Base-by-base conservation (phyloP, 2,888 invertebrate genomes). In the Drosophila fungiperda region DNA sequence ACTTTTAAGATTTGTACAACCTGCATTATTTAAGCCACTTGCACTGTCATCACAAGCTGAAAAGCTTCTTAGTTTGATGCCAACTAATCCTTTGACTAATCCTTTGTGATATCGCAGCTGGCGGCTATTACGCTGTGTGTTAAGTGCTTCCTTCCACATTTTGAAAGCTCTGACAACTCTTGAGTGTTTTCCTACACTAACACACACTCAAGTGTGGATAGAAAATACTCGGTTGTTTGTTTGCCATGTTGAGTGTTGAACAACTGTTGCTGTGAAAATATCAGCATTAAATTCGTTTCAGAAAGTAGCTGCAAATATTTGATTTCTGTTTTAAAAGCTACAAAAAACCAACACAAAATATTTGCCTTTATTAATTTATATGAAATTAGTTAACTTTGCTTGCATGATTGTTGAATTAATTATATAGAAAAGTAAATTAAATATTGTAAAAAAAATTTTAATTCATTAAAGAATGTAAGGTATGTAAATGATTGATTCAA, bases 61-160 rank as follows among this genome's bases (percentile, higher is more conserved):
- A 76, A 77, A 80, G 77, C 77, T 67, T 26, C 77, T 77, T 76
- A 77, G 80, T 71, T 66, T 49, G 12, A 40, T 40, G 40, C 59
- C 29, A 67, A 33, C 63, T 80, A 80, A 77, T 70, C 77, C 76
- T 49, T 65, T 48, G 69, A 75, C 69, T 54, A 40, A 40, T 40
- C 45, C 45, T 23, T 15, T 65, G 15, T 11, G 35, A 23, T 59
- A 26, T 35, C 20, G 7, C 23, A 40, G 49, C 74, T 72, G 35
- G 11, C 17, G 59, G 55, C 59, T 64, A 26, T 59, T 49, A 35
- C 20, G 42, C 54, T 48, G 48, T 64, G 54, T 54, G 49, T 65
- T 70, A 63, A 76, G 77, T 71, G 72, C 57, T 57, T 67, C 63
- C 62, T 53, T 67, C 50, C 59, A 38, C 71, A 52, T 32, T 53